Evolutionary conservation across 2,113 vertebrate genomes (phyloP).

Genomic region (Apteryx owenii): DNA sequence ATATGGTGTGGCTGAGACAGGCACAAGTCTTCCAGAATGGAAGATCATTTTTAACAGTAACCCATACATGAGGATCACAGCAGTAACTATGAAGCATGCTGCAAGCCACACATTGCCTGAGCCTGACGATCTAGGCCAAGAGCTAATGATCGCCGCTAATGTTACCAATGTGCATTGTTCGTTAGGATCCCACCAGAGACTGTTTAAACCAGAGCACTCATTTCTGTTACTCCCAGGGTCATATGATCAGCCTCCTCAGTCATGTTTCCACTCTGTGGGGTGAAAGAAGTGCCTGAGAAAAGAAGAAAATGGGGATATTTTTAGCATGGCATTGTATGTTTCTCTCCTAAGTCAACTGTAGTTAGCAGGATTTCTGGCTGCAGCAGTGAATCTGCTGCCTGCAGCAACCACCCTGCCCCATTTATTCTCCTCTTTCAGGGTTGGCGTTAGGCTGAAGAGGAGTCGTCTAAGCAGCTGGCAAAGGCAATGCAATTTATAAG

Average conservation of each 20-base stretch:
- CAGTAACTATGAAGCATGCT: background rate
- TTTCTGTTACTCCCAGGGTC: background rate
- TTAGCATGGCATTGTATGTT: background rate
- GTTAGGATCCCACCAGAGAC: background rate
- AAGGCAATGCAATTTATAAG: background rate
- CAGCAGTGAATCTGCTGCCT: background rate
- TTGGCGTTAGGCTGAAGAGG: background rate
- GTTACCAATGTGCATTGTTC: background rate
- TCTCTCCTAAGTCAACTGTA: background rate
- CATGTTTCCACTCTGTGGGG: background rate
- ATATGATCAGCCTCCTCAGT: background rate
- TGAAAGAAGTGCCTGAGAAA: conserved; percentile 16
- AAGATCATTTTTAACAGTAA: background rate
- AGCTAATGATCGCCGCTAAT: background rate
- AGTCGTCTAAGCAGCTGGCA: background rate
- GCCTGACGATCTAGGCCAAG: background rate
- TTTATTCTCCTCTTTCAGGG: background rate
- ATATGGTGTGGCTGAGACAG: background rate
- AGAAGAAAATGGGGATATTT: conserved; percentile 1
- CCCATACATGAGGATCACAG: background rate
- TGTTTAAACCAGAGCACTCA: background rate
- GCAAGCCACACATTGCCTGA: background rate
- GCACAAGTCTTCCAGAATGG: background rate
- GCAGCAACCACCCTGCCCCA: background rate
- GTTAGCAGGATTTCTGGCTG: background rate